Evolutionary conservation across 2,797 vertebrate genomes (phyloP).

Genomic region (Pelochelys cantorii): DNA sequence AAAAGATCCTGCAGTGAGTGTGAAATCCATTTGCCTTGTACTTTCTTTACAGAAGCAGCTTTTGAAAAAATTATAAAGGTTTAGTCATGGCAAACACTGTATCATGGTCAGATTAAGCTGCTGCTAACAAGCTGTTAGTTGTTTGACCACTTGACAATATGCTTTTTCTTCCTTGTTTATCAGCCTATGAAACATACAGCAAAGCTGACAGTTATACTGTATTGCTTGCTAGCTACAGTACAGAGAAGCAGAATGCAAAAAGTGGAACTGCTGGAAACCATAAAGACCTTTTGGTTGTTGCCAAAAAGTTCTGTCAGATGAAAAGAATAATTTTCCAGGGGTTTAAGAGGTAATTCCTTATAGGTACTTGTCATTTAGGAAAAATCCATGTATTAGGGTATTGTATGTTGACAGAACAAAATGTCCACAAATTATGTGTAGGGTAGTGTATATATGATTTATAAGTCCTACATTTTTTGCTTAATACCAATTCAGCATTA

Average conservation of each 20-base stretch:
- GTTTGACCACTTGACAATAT: not conserved
- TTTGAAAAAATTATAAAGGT: not conserved
- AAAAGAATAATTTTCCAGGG: not conserved
- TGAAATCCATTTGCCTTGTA: not conserved
- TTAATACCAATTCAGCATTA: slow-evolving; percentile 13
- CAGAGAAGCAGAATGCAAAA: not conserved
- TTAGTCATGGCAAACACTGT: not conserved
- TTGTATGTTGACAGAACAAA: not conserved
- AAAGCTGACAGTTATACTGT: not conserved
- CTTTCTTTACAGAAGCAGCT: not conserved
- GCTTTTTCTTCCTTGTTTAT: slow-evolving; percentile 43
- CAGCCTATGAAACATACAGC: not conserved
- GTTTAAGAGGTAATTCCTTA: not conserved
- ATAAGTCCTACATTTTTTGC: slow-evolving; percentile 18
- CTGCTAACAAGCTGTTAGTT: slow-evolving; percentile 33
- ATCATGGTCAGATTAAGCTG: slow-evolving; percentile 8
- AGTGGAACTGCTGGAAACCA: not conserved
- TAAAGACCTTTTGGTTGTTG: not conserved
- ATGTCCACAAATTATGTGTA: not conserved
- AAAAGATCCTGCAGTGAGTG: not conserved
- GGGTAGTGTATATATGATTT: not conserved
- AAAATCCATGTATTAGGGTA: not conserved
- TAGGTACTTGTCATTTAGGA: not conserved
- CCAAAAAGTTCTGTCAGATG: not conserved
- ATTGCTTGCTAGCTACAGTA: not conserved